These are phyloP conservation scores for Odontamblyopus lacepedii DNA, from an alignment of 2,797 vertebrate species.

Conservation along the genomic window DNA sequence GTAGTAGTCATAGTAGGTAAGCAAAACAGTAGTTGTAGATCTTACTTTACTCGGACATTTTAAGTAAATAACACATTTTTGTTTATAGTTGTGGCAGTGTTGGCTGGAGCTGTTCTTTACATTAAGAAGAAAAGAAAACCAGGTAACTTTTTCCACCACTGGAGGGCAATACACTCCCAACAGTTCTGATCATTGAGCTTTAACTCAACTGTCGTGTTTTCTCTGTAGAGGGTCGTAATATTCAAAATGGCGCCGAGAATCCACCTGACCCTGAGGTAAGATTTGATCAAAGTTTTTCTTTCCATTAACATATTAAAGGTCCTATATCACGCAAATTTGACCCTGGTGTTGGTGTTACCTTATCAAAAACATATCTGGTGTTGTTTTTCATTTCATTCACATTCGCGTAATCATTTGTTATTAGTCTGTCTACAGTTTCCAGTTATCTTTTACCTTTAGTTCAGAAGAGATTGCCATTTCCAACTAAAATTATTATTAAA, in stretches of 20 bases:
- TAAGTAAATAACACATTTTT: neutral
- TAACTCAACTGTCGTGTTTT: neutral
- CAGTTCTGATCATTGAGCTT: neutral
- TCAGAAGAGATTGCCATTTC: too few species aligned
- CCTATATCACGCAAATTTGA: too few species aligned
- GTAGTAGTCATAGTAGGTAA: neutral
- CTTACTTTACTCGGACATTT: neutral
- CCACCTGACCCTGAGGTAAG: neutral
- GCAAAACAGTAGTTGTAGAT: neutral
- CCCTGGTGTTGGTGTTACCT: too few species aligned
- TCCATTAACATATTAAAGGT: neutral
- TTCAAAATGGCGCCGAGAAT: neutral
- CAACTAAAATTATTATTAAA: too few species aligned
- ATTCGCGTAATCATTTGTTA: too few species aligned
- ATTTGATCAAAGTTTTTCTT: neutral
- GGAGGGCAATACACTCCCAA: slow-evolving; percentile 2
- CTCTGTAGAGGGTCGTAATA: neutral
- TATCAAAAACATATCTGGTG: too few species aligned
- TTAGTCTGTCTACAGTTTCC: too few species aligned
- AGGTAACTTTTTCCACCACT: slow-evolving; percentile 16
- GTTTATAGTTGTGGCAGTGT: neutral
- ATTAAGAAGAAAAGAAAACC: neutral
- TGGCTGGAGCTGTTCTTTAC: rapidly evolving
- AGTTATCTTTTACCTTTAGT: too few species aligned
- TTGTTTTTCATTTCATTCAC: too few species aligned